These are phyloP conservation scores for Brachionus paranguensis DNA, from an alignment of 1,140 invertebrate species.

Conservation along the genomic window DNA sequence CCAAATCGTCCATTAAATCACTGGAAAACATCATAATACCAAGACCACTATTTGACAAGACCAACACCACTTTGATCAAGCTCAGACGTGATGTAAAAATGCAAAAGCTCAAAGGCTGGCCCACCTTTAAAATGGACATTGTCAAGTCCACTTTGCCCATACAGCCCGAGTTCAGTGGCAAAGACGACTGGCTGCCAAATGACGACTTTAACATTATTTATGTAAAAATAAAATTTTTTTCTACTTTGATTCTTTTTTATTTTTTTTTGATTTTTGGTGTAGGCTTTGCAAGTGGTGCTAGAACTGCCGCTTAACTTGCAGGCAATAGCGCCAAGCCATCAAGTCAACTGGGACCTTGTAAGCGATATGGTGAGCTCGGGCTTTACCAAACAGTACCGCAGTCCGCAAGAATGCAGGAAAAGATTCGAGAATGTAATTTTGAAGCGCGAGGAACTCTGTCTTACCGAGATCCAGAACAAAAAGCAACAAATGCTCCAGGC, in stretches of 20 bases:
- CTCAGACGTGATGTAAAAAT: conserved; percentile 69
- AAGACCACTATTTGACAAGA: conserved; percentile 78
- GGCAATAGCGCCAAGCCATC: conserved; percentile 72
- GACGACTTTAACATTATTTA: conserved; percentile 52
- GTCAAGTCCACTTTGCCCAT: conserved; percentile 53
- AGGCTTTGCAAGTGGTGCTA: conserved; percentile 75
- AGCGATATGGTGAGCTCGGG: conserved; percentile 77
- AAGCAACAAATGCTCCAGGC: conserved; percentile 62
- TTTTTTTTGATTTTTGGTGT: background rate
- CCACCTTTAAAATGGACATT: conserved; percentile 59
- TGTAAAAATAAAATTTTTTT: background rate
- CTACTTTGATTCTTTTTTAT: background rate
- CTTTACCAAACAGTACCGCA: conserved; percentile 68
- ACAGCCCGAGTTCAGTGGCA: conserved; percentile 53
- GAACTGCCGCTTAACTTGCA: conserved; percentile 72
- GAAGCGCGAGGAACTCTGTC: conserved; percentile 69
- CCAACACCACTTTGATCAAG: conserved; percentile 69
- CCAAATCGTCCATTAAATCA: background rate
- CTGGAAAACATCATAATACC: conserved; percentile 74
- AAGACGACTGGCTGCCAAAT: conserved; percentile 44
- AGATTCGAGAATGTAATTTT: conserved; percentile 72
- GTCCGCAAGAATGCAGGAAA: conserved; percentile 77
- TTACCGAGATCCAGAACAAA: conserved; percentile 38
- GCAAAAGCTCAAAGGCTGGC: conserved; percentile 64
- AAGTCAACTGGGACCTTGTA: conserved; percentile 87